A percentile compares a stretch with the other conserved stretches of the same genome.
phyloP scores from a whole-genome alignment of 2,113 vertebrate genomes.

The Megaleporinus macrocephalus region DNA sequence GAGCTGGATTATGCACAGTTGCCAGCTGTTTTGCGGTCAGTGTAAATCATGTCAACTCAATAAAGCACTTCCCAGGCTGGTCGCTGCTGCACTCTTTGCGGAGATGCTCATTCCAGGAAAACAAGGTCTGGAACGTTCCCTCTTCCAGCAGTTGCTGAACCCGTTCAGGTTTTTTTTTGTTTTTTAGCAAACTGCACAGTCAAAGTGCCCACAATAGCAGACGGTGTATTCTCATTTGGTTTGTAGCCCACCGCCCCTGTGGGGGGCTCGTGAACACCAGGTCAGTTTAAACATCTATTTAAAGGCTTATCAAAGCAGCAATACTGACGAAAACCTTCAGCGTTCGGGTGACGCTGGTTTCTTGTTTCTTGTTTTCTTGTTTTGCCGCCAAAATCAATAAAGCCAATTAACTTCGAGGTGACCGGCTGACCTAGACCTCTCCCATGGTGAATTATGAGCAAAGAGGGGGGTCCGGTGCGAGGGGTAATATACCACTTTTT shows the following conservation, averaged over 20 bases:
- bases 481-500: constrained; percentile 4
- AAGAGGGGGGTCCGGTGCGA: constrained; percentile 23
- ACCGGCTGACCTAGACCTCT: constrained; percentile 16
- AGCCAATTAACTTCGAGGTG: constrained; percentile 29
- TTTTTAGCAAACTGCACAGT: neutral
- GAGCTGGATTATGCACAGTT: constrained; percentile 45
- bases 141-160: neutral
- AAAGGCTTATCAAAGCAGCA: constrained; percentile 10
- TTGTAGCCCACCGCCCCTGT: neutral
- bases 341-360: neutral
- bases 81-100: constrained; percentile 29
- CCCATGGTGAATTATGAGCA: constrained; percentile 29
- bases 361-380: neutral
- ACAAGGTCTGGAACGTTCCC: constrained; percentile 37
- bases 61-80: constrained; percentile 38
- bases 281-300: constrained; percentile 3
- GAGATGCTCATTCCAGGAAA: constrained; percentile 36
- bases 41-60: constrained; percentile 46
- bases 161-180: neutral
- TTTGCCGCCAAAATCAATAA: constrained; percentile 46
- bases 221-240: neutral
- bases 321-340: neutral
- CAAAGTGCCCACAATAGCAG: constrained; percentile 5
- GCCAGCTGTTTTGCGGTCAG: constrained; percentile 35
- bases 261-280: neutral